Conservation (phyloP, 64 coral and sea anemone genomes). For the Montipora efflorescens region DNA sequence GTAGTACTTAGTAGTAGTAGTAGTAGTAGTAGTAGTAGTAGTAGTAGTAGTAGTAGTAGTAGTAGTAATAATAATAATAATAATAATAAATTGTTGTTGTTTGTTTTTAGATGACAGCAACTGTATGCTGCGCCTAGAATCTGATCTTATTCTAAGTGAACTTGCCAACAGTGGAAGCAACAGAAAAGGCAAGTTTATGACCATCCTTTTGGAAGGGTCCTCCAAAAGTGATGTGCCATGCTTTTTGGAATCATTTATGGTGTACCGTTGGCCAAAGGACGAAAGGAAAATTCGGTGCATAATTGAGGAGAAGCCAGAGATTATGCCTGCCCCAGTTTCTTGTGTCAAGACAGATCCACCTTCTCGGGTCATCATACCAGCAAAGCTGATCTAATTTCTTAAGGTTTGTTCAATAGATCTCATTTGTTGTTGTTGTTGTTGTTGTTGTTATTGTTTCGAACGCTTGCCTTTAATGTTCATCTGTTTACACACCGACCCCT, state of each 20-base stretch:
- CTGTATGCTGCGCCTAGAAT: conserved; percentile 49
- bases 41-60: too few relatives aligned
- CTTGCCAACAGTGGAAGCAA: conserved; percentile 69
- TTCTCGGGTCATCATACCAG: conserved; percentile 12
- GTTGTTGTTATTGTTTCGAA: too few relatives aligned
- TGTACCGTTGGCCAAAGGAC: conserved; percentile 68
- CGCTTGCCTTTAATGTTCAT: too few relatives aligned
- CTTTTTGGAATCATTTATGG: conserved; percentile 60
- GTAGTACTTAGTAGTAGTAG: neutral
- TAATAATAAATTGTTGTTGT: neutral
- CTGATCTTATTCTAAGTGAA: conserved; percentile 58
- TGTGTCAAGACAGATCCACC: conserved; percentile 47
- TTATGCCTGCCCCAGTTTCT: conserved; percentile 43
- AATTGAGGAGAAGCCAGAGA: conserved; percentile 69
- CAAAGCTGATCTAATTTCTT: neutral
- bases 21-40: too few relatives aligned
- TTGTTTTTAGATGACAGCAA: neutral
- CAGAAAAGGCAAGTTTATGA: conserved; percentile 86
- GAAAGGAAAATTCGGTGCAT: conserved; percentile 80
- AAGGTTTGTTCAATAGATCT: neutral
- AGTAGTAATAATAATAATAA: too few relatives aligned
- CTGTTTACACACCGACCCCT: too few relatives aligned
- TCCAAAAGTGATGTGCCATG: conserved; percentile 70
- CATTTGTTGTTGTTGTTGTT: neutral
- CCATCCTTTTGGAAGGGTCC: conserved; percentile 61